Conservation (phyloP, 2,797 vertebrate species). For the Coregonus ussuriensis region DNA sequence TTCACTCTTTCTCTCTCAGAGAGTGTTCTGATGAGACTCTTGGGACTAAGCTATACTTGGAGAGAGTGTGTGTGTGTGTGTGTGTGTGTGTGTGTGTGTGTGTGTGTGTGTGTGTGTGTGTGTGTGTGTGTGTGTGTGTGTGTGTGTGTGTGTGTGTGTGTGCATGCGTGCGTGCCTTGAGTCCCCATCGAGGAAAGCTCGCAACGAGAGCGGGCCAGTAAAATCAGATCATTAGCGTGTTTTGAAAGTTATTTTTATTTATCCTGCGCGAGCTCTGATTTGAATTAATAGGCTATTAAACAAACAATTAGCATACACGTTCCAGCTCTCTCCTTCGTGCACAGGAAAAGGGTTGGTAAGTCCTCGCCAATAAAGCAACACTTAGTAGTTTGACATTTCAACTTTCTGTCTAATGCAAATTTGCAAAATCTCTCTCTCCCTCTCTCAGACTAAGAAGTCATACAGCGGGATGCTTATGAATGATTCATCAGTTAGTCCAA, state of each 20-base stretch:
- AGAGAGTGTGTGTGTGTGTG: no score
- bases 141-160: not conserved
- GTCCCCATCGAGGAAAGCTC: constrained; percentile 17
- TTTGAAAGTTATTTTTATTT: constrained; percentile 62
- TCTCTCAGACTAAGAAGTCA: constrained; percentile 22
- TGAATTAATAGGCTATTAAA: constrained; percentile 68
- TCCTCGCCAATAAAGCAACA: constrained; percentile 24
- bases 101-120: no score
- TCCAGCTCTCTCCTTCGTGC: constrained; percentile 1
- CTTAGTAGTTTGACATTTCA: constrained; percentile 42
- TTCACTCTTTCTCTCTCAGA: not conserved
- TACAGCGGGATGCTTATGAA: constrained; percentile 51
- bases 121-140: no score
- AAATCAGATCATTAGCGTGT: constrained; percentile 61
- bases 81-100: no score
- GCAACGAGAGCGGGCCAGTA: constrained; percentile 25
- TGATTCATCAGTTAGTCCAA: constrained; percentile 57
- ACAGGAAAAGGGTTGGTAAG: not conserved
- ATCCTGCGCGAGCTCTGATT: constrained; percentile 49
- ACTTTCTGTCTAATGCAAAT: constrained; percentile 42
- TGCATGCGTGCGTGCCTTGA: constrained; percentile 56
- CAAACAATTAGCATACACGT: constrained; percentile 46
- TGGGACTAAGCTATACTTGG: no score
- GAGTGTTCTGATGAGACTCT: not conserved
- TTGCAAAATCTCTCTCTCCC: constrained; percentile 21